Evolutionary conservation across 2,113 vertebrate species (phyloP).

Genomic region (Sarotherodon lohbergeri): DNA sequence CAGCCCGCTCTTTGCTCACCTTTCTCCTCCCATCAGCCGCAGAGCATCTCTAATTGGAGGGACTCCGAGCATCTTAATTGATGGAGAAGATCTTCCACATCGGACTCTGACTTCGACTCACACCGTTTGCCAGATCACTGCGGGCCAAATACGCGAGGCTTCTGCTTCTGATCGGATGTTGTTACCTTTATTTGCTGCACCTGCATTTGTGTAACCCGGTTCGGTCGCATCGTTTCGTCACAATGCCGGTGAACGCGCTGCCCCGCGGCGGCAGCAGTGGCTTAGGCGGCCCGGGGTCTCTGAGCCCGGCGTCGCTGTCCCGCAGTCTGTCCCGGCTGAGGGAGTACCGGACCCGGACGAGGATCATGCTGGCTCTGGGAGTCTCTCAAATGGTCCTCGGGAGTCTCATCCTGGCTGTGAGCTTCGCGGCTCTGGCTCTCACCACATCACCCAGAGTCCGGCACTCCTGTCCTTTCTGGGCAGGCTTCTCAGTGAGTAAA

Average conservation of each 20-base stretch:
- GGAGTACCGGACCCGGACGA: constrained; percentile 83
- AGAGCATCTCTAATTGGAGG: constrained; percentile 35
- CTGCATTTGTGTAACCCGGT: neutral
- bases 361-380: constrained; percentile 90
- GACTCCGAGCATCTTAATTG: constrained; percentile 34
- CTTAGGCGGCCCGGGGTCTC: constrained; percentile 67
- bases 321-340: constrained; percentile 86
- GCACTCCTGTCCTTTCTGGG: constrained; percentile 97
- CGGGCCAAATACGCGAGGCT: neutral
- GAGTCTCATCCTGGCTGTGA: constrained; percentile 93
- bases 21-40: constrained; percentile 24
- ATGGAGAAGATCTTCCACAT: constrained; percentile 19
- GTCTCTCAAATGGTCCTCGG: constrained; percentile 94
- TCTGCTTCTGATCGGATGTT: constrained; percentile 1
- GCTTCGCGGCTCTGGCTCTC: constrained; percentile 94
- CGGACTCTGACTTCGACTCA: constrained; percentile 19
- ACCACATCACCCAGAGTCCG: constrained; percentile 93
- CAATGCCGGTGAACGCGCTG: constrained; percentile 74
- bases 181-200: neutral
- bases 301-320: constrained; percentile 84
- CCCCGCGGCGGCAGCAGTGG: constrained; percentile 58
- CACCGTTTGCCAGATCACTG: neutral
- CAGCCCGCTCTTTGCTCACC: constrained; percentile 2
- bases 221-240: neutral
- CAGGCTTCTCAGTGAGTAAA: constrained; percentile 93